A percentile compares a stretch with the other conserved stretches of the same genome.
Evolutionary conservation across 2,888 invertebrate genomes (phyloP).

Genomic region (Phaonia tiefii): DNA sequence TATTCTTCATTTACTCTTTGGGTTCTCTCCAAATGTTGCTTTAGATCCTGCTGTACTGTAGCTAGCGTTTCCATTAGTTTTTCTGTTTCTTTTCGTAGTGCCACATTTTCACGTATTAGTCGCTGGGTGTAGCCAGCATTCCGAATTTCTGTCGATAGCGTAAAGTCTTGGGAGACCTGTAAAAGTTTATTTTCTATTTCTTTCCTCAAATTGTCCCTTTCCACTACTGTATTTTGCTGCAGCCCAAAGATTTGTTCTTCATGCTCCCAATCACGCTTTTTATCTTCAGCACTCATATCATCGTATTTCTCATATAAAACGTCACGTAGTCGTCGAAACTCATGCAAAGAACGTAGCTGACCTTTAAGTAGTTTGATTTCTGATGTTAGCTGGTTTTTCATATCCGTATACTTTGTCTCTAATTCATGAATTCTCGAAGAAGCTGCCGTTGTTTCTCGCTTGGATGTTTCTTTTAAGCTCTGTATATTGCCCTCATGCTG

Average conservation of each 20-base stretch:
- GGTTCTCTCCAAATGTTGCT: constrained; percentile 83
- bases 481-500: constrained; percentile 85
- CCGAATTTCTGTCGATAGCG: constrained; percentile 91
- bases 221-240: constrained; percentile 78
- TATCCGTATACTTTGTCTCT: constrained; percentile 87
- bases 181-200: constrained; percentile 92
- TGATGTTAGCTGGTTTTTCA: constrained; percentile 91
- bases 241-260: constrained; percentile 89
- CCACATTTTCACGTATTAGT: constrained; percentile 91
- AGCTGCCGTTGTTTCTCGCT: constrained; percentile 84
- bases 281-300: constrained; percentile 87
- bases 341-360: constrained; percentile 93
- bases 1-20: constrained; percentile 78
- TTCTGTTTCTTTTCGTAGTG: constrained; percentile 89
- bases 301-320: constrained; percentile 92
- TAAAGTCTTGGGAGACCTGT: constrained; percentile 91
- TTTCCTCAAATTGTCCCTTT: constrained; percentile 89
- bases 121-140: constrained; percentile 94
- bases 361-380: constrained; percentile 93
- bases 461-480: constrained; percentile 84
- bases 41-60: constrained; percentile 84
- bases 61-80: constrained; percentile 84
- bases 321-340: constrained; percentile 92
- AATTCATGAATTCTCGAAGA: constrained; percentile 88
- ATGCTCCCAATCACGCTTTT: constrained; percentile 89